phyloP scores from a whole-genome alignment of 1,140 invertebrate species.

The Zaprionus tsacasi region DNA sequence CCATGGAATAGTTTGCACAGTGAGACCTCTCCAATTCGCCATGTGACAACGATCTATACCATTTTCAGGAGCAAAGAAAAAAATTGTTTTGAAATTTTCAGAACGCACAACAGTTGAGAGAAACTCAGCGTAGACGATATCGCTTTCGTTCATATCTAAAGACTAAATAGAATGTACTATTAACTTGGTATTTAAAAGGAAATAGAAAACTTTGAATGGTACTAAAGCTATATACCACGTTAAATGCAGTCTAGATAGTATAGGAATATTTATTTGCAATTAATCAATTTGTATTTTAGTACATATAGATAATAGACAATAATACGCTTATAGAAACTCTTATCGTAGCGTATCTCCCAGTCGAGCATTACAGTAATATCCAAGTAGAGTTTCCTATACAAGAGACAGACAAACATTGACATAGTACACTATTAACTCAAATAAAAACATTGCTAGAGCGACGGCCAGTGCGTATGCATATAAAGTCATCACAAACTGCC shows the following conservation, averaged over 20 bases:
- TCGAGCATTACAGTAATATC: neutral
- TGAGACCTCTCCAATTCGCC: neutral
- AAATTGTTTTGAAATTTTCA: constrained; percentile 23
- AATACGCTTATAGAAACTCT: no score
- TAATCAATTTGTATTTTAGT: no score
- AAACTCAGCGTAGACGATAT: constrained; percentile 22
- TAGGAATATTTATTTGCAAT: no score
- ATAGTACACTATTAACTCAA: constrained; percentile 38
- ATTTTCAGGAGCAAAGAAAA: constrained; percentile 30
- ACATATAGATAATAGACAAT: no score
- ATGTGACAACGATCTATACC: constrained; percentile 14
- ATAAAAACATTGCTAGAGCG: neutral
- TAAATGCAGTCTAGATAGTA: no score
- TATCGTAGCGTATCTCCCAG: neutral
- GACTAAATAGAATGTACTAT: neutral
- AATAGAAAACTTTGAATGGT: no score
- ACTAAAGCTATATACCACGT: no score
- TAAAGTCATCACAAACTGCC: constrained; percentile 6
- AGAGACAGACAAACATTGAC: constrained; percentile 49
- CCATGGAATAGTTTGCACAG: neutral
- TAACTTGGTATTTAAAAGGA: neutral
- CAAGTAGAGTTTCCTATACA: neutral
- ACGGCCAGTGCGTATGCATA: constrained; percentile 19
- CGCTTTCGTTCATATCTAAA: constrained; percentile 24
- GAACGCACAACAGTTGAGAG: constrained; percentile 9